phyloP scores from a whole-genome alignment of 1,140 invertebrate genomes.

The Chionoecetes opilio region DNA sequence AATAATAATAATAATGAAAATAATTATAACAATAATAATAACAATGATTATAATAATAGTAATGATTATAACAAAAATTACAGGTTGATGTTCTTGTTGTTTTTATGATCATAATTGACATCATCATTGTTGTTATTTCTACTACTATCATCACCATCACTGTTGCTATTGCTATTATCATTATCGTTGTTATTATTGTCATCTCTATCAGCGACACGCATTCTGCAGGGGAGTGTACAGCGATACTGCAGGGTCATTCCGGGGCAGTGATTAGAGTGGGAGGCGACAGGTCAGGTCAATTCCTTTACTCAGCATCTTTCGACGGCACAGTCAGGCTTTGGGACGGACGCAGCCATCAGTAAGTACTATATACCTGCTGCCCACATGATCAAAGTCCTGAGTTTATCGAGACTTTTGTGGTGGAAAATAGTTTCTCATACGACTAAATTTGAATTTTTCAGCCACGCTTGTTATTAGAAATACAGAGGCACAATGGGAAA shows the following conservation, averaged over 20 bases:
- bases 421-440: not conserved
- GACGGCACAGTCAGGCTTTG: conserved; percentile 69
- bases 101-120: too few relatives aligned
- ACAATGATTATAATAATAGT: not conserved
- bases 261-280: conserved; percentile 67
- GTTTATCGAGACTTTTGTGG: too few relatives aligned
- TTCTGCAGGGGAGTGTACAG: conserved; percentile 54
- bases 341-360: conserved; percentile 63
- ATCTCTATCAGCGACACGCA: not conserved
- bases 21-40: too few relatives aligned
- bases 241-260: conserved; percentile 46
- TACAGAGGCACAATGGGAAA: too few relatives aligned
- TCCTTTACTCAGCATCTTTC: conserved; percentile 71
- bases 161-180: too few relatives aligned
- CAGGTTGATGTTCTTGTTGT: too few relatives aligned
- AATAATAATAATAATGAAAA: too few relatives aligned
- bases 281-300: conserved; percentile 57
- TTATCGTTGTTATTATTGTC: too few relatives aligned
- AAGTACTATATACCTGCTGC: conserved; percentile 1
- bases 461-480: not conserved
- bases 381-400: not conserved
- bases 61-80: not conserved
- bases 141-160: too few relatives aligned
- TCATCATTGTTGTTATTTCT: too few relatives aligned
- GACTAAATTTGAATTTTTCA: not conserved